A percentile compares a stretch with the other conserved stretches of the same genome.
Conservation (phyloP, 1,140 invertebrate species). For the Orchestia grillus region DNA sequence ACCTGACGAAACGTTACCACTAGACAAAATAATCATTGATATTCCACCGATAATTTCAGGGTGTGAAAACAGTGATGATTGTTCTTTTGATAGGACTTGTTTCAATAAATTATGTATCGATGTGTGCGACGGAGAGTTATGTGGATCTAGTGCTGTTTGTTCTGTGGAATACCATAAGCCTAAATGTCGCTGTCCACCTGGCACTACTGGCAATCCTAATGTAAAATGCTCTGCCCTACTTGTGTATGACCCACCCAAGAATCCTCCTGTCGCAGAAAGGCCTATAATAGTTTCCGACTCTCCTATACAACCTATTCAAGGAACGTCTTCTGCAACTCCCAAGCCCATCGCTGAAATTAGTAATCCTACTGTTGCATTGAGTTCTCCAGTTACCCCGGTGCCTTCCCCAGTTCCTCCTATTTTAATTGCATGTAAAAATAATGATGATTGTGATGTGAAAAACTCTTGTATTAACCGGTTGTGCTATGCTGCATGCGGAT, state of each 20-base stretch:
- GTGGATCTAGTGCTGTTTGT: slow-evolving; percentile 74
- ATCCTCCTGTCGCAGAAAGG: slow-evolving; percentile 45
- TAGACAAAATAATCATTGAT: not conserved
- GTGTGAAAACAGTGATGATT: slow-evolving; percentile 83
- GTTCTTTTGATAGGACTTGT: slow-evolving; percentile 80
- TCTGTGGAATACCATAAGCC: slow-evolving; percentile 58
- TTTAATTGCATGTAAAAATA: slow-evolving; percentile 80
- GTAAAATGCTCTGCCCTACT: slow-evolving; percentile 84
- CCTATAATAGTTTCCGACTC: not conserved
- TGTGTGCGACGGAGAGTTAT: slow-evolving; percentile 67
- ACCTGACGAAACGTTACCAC: slow-evolving; percentile 74
- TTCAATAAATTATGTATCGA: slow-evolving; percentile 80
- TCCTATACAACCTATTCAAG: not conserved
- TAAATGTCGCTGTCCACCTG: slow-evolving; percentile 77
- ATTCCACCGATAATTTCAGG: not conserved
- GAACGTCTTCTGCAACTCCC: slow-evolving; percentile 2
- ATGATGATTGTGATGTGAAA: slow-evolving; percentile 62
- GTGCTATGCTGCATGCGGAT: slow-evolving; percentile 78
- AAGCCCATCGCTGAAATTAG: slow-evolving; percentile 55
- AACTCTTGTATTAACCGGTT: slow-evolving; percentile 70
- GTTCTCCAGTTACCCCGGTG: not conserved
- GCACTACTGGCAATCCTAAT: slow-evolving; percentile 84
- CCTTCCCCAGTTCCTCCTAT: slow-evolving; percentile 68
- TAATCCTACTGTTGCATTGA: slow-evolving; percentile 3
- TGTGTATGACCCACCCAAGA: slow-evolving; percentile 59